These are phyloP conservation scores for Pelagia noctiluca DNA, from an alignment of 30 jellyfish, hydroid and myxozoan genomes.

Conservation along the genomic window DNA sequence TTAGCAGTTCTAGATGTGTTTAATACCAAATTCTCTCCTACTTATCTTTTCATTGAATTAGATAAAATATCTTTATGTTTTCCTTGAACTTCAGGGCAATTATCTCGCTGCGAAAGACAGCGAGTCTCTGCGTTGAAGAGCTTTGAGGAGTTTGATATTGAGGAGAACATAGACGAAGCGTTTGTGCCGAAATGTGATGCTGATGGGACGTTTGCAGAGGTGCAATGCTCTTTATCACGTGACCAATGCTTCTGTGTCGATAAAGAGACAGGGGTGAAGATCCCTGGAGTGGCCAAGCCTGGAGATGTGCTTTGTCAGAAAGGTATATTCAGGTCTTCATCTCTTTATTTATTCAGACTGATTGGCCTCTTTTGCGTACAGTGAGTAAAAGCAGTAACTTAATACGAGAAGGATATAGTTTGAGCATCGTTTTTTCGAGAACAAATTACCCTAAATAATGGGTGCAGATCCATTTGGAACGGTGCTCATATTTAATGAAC, in stretches of 20 bases:
- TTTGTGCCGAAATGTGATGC: constrained; percentile 72
- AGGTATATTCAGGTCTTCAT: constrained; percentile 46
- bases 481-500: no score
- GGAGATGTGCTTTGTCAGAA: constrained; percentile 36
- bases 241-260: constrained; percentile 91
- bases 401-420: no score
- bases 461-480: no score
- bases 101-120: constrained; percentile 25
- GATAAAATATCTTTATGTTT: no score
- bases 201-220: constrained; percentile 62
- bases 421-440: no score
- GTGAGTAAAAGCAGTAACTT: no score
- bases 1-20: no score
- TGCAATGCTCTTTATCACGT: constrained; percentile 77
- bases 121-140: constrained; percentile 48
- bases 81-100: not conserved
- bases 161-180: not conserved
- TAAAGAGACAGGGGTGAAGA: constrained; percentile 42
- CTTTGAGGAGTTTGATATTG: not conserved
- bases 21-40: no score
- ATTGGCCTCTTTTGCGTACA: no score
- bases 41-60: no score
- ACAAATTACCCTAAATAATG: no score
- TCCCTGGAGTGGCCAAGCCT: constrained; percentile 54
- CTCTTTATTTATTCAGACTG: no score